Conservation (phyloP, 2,888 invertebrate species). For the Eremobia ochroleuca region DNA sequence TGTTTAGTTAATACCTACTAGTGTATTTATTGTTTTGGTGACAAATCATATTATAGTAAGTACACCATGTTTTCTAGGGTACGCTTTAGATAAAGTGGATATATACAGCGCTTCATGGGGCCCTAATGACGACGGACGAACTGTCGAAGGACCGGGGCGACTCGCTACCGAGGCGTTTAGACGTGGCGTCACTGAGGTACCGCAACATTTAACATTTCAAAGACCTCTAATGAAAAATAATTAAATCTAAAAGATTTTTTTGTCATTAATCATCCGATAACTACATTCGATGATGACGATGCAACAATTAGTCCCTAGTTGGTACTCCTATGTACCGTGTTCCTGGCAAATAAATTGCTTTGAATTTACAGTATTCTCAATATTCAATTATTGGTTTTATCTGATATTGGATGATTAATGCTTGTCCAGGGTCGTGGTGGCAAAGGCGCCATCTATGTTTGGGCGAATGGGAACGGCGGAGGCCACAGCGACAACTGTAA, state of each 20-base stretch:
- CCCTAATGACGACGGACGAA: constrained; percentile 97
- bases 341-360: background rate
- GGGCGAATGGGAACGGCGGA: constrained; percentile 98
- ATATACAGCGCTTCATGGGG: constrained; percentile 98
- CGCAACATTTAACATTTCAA: background rate
- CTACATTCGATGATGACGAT: background rate
- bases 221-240: background rate
- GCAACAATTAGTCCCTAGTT: background rate
- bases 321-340: background rate
- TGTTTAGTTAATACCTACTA: background rate
- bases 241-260: too few relatives aligned
- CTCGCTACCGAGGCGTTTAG: constrained; percentile 94
- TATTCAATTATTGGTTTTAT: background rate
- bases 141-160: constrained; percentile 96
- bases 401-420: background rate
- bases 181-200: constrained; percentile 94
- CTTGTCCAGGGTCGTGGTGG: constrained; percentile 93
- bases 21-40: background rate
- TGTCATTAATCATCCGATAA: background rate
- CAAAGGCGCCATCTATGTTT: constrained; percentile 96
- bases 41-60: background rate
- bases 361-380: background rate
- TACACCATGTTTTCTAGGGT: constrained; percentile 78
- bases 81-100: constrained; percentile 95
- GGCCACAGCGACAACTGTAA: constrained; percentile 96